Conservation (phyloP, 1,140 invertebrate genomes). For the Charaxes varanes region DNA sequence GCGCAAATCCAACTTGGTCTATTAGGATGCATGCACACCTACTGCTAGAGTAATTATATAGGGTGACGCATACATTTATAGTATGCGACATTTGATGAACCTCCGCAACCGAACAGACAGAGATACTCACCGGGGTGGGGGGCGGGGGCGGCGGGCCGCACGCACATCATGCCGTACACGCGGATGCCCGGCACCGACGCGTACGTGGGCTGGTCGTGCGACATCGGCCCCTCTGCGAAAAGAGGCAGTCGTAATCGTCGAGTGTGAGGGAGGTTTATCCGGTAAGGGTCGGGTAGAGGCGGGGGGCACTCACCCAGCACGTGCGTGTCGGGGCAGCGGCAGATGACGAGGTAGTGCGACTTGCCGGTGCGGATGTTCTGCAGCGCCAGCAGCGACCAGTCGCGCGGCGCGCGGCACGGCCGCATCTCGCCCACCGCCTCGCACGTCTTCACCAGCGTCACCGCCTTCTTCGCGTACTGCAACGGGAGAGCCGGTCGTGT, state of each 20-base stretch:
- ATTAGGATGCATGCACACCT: no score
- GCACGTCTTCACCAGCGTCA: conserved; percentile 94
- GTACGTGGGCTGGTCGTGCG: conserved; percentile 94
- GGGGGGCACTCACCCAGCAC: conserved; percentile 80
- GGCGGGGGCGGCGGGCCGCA: conserved; percentile 73
- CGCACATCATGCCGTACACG: conserved; percentile 96
- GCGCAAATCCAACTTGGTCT: no score
- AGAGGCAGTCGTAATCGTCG: not conserved
- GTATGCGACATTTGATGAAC: no score
- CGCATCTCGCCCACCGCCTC: conserved; percentile 92
- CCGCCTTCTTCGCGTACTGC: conserved; percentile 78
- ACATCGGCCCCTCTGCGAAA: conserved; percentile 89
- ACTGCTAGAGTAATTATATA: no score
- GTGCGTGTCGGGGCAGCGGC: conserved; percentile 89
- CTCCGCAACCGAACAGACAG: no score
- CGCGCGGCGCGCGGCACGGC: conserved; percentile 88
- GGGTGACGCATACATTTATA: no score
- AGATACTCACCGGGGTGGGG: conserved; percentile 50
- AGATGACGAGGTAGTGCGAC: conserved; percentile 95
- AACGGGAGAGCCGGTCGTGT: no score
- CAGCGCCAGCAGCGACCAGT: conserved; percentile 93
- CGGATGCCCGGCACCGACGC: conserved; percentile 93
- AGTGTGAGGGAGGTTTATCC: no score
- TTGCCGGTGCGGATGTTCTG: conserved; percentile 95
- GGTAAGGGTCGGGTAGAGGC: no score